phyloP scores from a whole-genome alignment of 2,888 invertebrate genomes.

The Piscicola geometra region DNA sequence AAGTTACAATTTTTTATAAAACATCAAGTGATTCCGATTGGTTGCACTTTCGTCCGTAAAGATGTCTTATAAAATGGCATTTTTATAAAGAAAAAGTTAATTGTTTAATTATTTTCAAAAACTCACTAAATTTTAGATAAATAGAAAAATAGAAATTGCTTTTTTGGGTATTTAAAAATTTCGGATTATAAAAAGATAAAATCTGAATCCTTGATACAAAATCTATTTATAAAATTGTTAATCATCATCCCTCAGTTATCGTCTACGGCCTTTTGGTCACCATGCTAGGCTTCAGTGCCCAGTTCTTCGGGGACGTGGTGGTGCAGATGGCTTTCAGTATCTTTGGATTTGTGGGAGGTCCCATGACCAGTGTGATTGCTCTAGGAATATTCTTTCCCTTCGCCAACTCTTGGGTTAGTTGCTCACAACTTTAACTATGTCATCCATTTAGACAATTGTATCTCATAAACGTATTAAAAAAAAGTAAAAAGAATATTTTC shows the following conservation, averaged over 20 bases:
- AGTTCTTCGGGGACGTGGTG: slow-evolving; percentile 43
- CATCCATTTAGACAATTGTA: neutral
- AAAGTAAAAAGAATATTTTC: neutral
- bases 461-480: neutral
- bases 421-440: neutral
- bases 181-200: too few species aligned
- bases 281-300: slow-evolving; percentile 40
- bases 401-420: slow-evolving; percentile 33
- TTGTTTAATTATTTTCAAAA: neutral
- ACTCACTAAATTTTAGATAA: too few species aligned
- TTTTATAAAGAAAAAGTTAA: neutral
- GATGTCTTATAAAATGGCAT: neutral
- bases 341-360: slow-evolving; percentile 52
- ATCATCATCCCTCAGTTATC: too few species aligned
- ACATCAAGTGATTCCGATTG: too few species aligned
- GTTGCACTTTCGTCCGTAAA: too few species aligned
- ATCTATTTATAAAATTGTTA: too few species aligned
- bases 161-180: too few species aligned
- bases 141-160: too few species aligned
- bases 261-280: slow-evolving; percentile 39
- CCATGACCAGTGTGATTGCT: slow-evolving; percentile 39
- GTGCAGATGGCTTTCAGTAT: slow-evolving; percentile 49
- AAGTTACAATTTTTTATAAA: too few species aligned
- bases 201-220: too few species aligned
- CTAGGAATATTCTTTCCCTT: slow-evolving; percentile 41